Evolutionary conservation across 2,797 vertebrate species (phyloP), one percentile per base, ranked within the genome.

Genomic region (Sebastes minor): DNA sequence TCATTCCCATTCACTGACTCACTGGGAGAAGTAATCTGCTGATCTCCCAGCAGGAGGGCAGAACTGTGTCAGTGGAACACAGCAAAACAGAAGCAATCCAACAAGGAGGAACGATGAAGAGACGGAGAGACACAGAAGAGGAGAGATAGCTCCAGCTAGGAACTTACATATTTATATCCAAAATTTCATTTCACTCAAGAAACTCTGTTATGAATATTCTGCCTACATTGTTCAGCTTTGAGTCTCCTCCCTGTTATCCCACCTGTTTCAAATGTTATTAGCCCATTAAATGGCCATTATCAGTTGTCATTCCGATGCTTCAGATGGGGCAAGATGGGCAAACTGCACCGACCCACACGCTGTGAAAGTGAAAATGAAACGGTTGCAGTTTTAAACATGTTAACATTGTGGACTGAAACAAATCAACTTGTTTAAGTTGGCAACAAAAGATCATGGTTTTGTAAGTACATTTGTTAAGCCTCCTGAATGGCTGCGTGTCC

Each of bases 1-100:
- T 90, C 74, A 70, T 78, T 81, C 83, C 77, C 30, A 49, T 83
- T 71, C 66, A 78, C 61, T 18, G 62, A 74, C 67, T 88, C 71
- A 73, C 85, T 25, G 67, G 76, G 71, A 80, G 77, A 63, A 80
- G 71, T 75, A 89, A 84, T 88, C 63, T 77, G 80, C 84, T 88
- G 86, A 88, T 90, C 74, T 84, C 74, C 77, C 84, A 86, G 76
- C 62, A 73, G 49, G 60, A 76, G 83, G 76, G 81, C 84, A 85
- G 85, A 70, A 80, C 76, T 60, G 80, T 78, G 72, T 79, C 80
- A 76, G 70, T 46, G 62, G 46, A 61, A 42, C 60, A 66, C 61
- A 42, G 53, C 14, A 12, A 8, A 53, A 23, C 13, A 76, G 66
- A 66, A 46, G 38, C 23, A n/a, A 62, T 55, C 32, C 33, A 59